Base-by-base conservation (phyloP, 2,888 invertebrate genomes). In the Lasioglossum marginatum region DNA sequence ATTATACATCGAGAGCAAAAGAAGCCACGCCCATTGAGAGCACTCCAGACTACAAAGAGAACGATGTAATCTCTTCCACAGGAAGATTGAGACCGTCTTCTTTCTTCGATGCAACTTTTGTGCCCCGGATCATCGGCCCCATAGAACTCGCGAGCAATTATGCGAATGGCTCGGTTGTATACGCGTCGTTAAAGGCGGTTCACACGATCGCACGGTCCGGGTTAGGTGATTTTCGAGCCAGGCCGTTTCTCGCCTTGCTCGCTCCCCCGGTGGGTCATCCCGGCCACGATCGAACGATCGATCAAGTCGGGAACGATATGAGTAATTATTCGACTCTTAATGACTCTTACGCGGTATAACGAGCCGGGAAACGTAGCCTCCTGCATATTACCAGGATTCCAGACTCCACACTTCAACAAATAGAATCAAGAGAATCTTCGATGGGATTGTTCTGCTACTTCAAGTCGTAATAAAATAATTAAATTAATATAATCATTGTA, bases 271-370 rank as follows among this genome's bases (percentile, higher is more conserved):
- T 82, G 88, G 91, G 91, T 91, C 91, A 91, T 86, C 77, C 89
- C 89, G 91, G 92, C 90, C 91, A 91, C 91, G 92, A 91, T 92
- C 92, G 92, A 80, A 90, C 91, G 91, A 91, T 91, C 90, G 90
- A 91, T 91, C 91, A 91, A 91, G 84, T 87, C 87, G 85, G 84
- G 91, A 89, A 89, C 91, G 91, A 92, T 91, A 91, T 90, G 91
- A 89, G 90, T 91, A 91, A 91, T 91, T 92, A 92, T 91, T 91
- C 91, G 91, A 90, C 90, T 91, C 92, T 89, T 91, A 91, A 91
- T 91, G 91, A 91, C 89, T 91, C 90, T 91, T 91, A 89, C 88
- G 88, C 88, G 87, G 87, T 87, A 84, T 88, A 90, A 90, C 89
- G 90, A 89, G 88, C 57, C 87, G 89, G 81, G 81, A 81, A 77